Base-by-base conservation (phyloP, 2,888 invertebrate species). In the Pocota personata region DNA sequence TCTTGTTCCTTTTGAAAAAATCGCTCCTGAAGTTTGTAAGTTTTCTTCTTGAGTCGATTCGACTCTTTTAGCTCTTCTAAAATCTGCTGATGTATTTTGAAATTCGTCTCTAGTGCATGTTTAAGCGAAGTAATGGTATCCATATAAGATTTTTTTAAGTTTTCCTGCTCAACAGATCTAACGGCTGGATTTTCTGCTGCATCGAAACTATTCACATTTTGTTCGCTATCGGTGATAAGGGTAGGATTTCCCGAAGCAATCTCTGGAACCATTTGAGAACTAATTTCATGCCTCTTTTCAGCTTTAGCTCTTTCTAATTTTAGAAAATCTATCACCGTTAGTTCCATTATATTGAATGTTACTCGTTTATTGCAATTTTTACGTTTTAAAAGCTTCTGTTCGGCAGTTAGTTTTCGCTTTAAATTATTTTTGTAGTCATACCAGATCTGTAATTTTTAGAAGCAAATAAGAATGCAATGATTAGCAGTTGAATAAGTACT, bases 371-470 rank as follows among this genome's bases (percentile, higher is more conserved):
- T 43, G 46, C 16, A 27, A 16, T 62, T 46, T 46, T 30, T 19
- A 0, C 62, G 62, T 19, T 16, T 52, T 14, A 14, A 1, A 14
- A 46, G 30, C 12, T 62, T 62, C 0, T 19, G 1, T 12, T 62
- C 30, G 7, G 46, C 16, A 7, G 43, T 14, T n/a, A 46, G 3
- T 46, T 46, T 62, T 12, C 62, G 43, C 40, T 62, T 62, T 5
- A 62, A 16, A 37, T 62, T 62, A 14, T 43, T 27, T 46, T 30
- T 43, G 46, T 62, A 62, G 19, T 62, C 46, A 2, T 30, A 62
- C 62, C 62, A 62, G 7, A 30, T 62, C 62, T 62, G 16, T n/a
- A 60, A 62, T 46, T 24, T 3, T 24, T 3, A 24, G 24, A 24
- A 8, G 7, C 7, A 46, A 19, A 10, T n/a, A 12, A 30, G 2